Percentiles rank a stretch among this genome's conserved stretches.
phyloP scores from a whole-genome alignment of 2,113 vertebrate genomes.

The Ceyx melanurus region DNA sequence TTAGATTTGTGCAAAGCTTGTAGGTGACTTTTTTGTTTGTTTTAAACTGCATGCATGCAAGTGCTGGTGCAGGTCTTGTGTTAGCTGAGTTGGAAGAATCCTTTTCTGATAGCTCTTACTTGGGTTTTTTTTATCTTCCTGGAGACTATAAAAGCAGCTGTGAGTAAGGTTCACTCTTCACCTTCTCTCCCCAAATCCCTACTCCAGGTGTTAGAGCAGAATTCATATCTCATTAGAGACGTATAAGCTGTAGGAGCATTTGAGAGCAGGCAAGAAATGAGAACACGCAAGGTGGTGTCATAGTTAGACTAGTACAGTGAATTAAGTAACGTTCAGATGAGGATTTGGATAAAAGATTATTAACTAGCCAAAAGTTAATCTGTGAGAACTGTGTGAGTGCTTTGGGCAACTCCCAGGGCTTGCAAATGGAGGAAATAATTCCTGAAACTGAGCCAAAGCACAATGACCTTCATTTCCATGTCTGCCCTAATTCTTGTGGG shows the following conservation, averaged over 20 bases:
- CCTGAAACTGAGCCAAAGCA: background rate
- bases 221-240: background rate
- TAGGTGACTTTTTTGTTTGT: background rate
- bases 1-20: background rate
- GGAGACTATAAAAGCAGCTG: background rate
- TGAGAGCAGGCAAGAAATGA: background rate
- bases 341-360: background rate
- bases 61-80: background rate
- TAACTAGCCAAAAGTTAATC: background rate
- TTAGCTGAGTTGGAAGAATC: background rate
- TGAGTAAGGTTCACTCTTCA: background rate
- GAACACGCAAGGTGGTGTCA: background rate
- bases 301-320: background rate
- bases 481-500: background rate
- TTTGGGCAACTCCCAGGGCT: background rate
- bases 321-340: background rate
- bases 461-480: background rate
- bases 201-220: background rate
- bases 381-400: background rate
- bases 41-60: background rate
- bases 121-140: background rate
- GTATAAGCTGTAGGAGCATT: background rate
- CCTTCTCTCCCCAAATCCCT: background rate
- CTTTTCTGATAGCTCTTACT: background rate
- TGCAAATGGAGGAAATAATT: background rate